phyloP scores from a whole-genome alignment of 2,113 vertebrate genomes.

The Pyrgilauda ruficollis region DNA sequence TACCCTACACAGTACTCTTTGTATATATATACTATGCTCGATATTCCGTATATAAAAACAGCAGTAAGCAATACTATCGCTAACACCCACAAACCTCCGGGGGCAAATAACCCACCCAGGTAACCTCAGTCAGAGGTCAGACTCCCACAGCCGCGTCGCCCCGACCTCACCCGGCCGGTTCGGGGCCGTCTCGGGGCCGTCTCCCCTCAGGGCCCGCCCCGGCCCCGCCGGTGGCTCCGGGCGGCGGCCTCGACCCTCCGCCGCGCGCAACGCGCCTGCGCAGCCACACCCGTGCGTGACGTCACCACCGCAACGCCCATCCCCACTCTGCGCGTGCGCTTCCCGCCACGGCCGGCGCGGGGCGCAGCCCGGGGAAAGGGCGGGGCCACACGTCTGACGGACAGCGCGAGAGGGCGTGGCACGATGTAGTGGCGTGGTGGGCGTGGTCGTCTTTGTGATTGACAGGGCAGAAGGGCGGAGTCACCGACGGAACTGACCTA shows the following conservation, averaged over 20 bases:
- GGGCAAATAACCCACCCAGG: not conserved
- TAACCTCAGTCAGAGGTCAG: not conserved
- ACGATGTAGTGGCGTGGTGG: fast-evolving
- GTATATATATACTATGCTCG: not conserved
- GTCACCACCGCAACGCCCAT: not conserved
- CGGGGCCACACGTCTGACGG: fast-evolving
- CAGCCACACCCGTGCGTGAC: fast-evolving
- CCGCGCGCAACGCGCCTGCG: not conserved
- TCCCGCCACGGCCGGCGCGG: not conserved
- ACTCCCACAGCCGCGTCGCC: not conserved
- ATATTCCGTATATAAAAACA: not conserved
- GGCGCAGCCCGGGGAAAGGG: fast-evolving
- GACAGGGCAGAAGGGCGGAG: fast-evolving
- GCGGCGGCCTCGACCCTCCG: not conserved
- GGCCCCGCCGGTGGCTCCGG: not conserved
- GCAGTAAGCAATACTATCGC: not conserved
- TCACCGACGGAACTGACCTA: fast-evolving
- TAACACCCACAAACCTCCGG: not conserved
- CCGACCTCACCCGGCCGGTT: not conserved
- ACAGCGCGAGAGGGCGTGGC: fast-evolving
- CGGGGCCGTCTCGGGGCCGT: not conserved
- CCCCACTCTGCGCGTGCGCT: not conserved
- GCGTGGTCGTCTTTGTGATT: fast-evolving
- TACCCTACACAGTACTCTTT: not conserved
- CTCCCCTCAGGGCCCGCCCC: not conserved